phyloP scores from a whole-genome alignment of 2,113 vertebrate genomes.

The Murina feae region DNA sequence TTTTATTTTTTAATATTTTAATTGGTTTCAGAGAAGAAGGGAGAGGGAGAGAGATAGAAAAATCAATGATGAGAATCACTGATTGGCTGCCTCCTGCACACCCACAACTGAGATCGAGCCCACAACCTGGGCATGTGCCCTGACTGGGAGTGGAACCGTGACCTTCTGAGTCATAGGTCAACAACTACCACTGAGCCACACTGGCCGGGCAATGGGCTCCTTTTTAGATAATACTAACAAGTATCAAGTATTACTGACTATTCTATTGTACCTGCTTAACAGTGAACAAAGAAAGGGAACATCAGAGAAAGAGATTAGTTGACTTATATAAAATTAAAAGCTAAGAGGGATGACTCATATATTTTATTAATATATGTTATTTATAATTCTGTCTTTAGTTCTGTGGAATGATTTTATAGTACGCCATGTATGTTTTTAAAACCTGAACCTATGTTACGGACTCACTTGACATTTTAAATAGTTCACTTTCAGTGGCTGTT shows the following conservation, averaged over 20 bases:
- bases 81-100: no score
- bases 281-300: not conserved
- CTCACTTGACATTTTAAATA: slow-evolving; percentile 5
- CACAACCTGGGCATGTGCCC: no score
- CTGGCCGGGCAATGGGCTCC: not conserved
- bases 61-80: no score
- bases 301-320: not conserved
- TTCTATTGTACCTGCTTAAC: not conserved
- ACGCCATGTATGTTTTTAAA: not conserved
- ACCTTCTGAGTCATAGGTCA: no score
- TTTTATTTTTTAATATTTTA: not conserved
- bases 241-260: not conserved
- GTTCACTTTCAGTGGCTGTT: slow-evolving; percentile 12
- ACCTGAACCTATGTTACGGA: not conserved
- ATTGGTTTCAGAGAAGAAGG: no score
- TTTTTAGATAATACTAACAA: not conserved
- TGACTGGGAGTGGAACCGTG: no score
- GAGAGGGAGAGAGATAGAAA: no score
- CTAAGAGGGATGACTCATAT: not conserved
- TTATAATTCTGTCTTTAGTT: not conserved
- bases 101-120: no score
- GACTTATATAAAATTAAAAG: not conserved
- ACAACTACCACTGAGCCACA: no score
- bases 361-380: not conserved
- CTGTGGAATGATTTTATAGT: slow-evolving; percentile 19